A percentile compares a stretch with the other conserved stretches of the same genome.
Evolutionary conservation across 2,797 vertebrate species (phyloP).

Genomic region (Channallabes apus): DNA sequence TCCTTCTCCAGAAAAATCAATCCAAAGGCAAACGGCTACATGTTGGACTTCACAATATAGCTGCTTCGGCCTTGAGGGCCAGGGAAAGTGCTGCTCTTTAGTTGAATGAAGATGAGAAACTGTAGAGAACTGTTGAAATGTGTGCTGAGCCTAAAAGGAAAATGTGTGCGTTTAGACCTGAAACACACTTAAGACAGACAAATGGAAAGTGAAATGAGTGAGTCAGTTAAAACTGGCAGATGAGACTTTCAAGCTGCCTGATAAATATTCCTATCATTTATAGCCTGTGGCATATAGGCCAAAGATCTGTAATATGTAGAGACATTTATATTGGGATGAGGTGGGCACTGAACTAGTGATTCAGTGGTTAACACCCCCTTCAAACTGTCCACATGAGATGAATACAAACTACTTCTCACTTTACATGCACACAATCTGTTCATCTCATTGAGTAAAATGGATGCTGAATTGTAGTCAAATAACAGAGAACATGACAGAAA

Average conservation of each 20-base stretch:
- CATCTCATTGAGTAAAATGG: not conserved
- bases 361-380: not conserved
- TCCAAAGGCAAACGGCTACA: conserved; percentile 49
- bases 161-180: conserved; percentile 27
- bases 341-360: not conserved
- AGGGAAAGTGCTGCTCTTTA: conserved; percentile 32
- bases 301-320: conserved; percentile 1
- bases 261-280: conserved; percentile 4
- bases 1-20: conserved; percentile 55
- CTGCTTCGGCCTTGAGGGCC: conserved; percentile 47
- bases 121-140: conserved; percentile 26
- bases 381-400: not conserved
- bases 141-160: conserved; percentile 24
- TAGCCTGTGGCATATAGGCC: not conserved
- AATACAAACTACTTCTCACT: not conserved
- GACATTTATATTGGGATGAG: not conserved
- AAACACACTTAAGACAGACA: not conserved
- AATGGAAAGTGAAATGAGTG: conserved; percentile 35
- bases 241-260: not conserved
- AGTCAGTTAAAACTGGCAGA: conserved; percentile 22
- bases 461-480: not conserved
- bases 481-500: conserved; percentile 4
- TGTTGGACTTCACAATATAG: conserved; percentile 39
- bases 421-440: not conserved
- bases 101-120: conserved; percentile 32